Conservation (phyloP, 2,797 vertebrate genomes). For the Crenuchus spilurus region DNA sequence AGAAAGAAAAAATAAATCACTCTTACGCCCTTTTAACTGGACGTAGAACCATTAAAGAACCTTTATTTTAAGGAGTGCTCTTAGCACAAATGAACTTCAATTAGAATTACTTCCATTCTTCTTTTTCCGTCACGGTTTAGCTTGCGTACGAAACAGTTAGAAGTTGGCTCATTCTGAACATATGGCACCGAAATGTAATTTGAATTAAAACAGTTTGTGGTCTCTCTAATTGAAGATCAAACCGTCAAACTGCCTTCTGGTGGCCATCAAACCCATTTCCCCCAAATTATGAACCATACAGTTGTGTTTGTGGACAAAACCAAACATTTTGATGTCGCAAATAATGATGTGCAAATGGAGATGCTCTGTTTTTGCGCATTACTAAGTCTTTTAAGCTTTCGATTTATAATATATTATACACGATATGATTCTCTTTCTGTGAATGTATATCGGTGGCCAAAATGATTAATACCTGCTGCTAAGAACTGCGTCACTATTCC, state of each 20-base stretch:
- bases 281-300: not conserved
- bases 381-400: not conserved
- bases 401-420: no score
- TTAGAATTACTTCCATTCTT: not conserved
- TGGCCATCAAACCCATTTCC: not conserved
- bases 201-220: constrained; percentile 29
- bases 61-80: no score
- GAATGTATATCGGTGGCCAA: no score
- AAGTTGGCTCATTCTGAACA: constrained; percentile 54
- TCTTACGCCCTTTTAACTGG: no score
- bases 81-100: not conserved
- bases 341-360: not conserved
- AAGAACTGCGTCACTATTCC: no score
- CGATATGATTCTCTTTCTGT: no score
- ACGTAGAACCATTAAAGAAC: no score
- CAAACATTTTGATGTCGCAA: not conserved
- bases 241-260: constrained; percentile 25
- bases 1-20: no score
- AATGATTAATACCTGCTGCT: no score
- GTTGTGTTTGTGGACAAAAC: constrained; percentile 8
- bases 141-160: not conserved
- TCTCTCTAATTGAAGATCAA: constrained; percentile 45
- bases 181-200: constrained; percentile 35
- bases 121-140: not conserved
- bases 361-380: not conserved